Percentiles rank a stretch among this genome's conserved stretches.
Evolutionary conservation across 2,888 invertebrate genomes (phyloP).

Genomic region (Epistrophella euchroma): DNA sequence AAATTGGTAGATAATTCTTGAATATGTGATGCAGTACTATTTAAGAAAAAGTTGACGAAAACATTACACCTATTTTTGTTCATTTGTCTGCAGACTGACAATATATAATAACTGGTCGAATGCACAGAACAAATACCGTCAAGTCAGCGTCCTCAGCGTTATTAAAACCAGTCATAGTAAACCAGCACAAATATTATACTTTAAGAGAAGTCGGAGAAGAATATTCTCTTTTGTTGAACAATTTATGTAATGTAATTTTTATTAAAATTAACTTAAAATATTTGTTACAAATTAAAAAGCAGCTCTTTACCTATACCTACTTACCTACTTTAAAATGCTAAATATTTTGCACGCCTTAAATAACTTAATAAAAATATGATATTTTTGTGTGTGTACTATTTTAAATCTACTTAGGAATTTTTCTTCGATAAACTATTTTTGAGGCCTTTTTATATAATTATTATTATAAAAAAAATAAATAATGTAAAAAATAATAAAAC

Average conservation of each 20-base stretch:
- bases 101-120: not conserved
- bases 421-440: constrained; percentile 68
- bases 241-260: no score
- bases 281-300: constrained; percentile 37
- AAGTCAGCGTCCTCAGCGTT: not conserved
- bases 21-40: not conserved
- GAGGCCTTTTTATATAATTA: constrained; percentile 62
- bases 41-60: not conserved
- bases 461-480: not conserved
- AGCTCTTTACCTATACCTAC: constrained; percentile 48
- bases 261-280: not conserved
- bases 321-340: constrained; percentile 8
- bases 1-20: not conserved
- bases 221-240: no score
- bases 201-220: no score
- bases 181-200: no score
- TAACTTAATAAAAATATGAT: constrained; percentile 40
- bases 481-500: constrained; percentile 37
- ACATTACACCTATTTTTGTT: not conserved
- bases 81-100: not conserved
- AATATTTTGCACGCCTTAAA: constrained; percentile 75
- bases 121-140: not conserved
- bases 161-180: no score
- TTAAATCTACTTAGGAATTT: constrained; percentile 64
- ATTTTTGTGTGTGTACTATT: constrained; percentile 27